phyloP scores from a whole-genome alignment of 2,888 invertebrate species.

The Apamea crenata region DNA sequence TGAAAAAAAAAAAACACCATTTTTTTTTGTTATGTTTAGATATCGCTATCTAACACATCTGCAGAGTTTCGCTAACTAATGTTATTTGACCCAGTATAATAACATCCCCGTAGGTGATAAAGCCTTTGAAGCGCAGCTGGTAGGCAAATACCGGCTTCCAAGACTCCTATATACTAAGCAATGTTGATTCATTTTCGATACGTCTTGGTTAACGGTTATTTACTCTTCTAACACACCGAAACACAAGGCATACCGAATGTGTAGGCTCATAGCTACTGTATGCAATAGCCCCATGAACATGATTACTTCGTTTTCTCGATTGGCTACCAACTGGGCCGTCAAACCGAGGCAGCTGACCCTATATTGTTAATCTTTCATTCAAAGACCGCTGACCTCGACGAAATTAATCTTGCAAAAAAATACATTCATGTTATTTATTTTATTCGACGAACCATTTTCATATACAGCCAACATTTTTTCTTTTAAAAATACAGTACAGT shows the following conservation, averaged over 20 bases:
- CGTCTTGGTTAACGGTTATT: not conserved
- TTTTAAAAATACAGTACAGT: not conserved
- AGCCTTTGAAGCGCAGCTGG: too few species aligned
- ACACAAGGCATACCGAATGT: not conserved
- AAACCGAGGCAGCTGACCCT: constrained; percentile 12
- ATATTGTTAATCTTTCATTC: constrained; percentile 28
- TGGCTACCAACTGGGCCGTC: constrained; percentile 17
- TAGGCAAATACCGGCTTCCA: not conserved
- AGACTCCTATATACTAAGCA: not conserved
- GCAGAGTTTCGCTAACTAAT: not conserved
- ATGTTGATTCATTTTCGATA: not conserved
- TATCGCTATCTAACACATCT: not conserved
- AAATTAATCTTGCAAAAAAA: constrained; percentile 35
- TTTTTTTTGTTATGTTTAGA: too few species aligned
- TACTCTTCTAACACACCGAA: not conserved
- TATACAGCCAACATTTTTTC: not conserved
- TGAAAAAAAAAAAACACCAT: too few species aligned
- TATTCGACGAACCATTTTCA: constrained; percentile 4
- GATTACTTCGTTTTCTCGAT: constrained; percentile 25
- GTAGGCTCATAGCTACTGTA: not conserved
- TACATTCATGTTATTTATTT: constrained; percentile 1
- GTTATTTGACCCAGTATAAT: not conserved
- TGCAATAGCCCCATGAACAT: not conserved
- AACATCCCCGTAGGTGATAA: not conserved
- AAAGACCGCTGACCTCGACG: constrained; percentile 12